A percentile compares a stretch with the other conserved stretches of the same genome.
phyloP scores from a whole-genome alignment of 2,888 invertebrate species.

The Diplolepis rosae region DNA sequence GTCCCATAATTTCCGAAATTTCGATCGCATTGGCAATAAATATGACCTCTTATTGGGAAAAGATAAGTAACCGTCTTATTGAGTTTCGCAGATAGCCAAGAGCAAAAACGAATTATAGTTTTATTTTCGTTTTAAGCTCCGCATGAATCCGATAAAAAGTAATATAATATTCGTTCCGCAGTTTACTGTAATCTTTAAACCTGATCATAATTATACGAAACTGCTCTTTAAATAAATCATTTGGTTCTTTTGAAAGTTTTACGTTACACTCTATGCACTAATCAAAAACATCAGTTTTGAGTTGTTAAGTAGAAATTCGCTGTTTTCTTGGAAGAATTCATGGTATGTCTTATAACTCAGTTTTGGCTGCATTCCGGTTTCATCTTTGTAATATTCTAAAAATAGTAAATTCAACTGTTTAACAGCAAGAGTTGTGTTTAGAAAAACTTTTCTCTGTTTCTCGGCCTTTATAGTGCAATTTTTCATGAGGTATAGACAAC shows the following conservation, averaged over 20 bases:
- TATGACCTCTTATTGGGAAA: no score
- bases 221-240: slow-evolving; percentile 5
- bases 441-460: no score
- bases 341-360: background rate
- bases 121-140: slow-evolving; percentile 39
- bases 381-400: background rate
- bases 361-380: no score
- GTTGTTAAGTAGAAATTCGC: slow-evolving; percentile 31
- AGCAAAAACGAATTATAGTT: no score
- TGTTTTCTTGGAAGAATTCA: slow-evolving; percentile 25
- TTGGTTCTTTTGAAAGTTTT: slow-evolving; percentile 21
- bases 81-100: no score
- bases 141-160: slow-evolving; percentile 37
- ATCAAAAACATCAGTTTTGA: slow-evolving; percentile 33
- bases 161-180: slow-evolving; percentile 24
- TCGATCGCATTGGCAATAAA: no score
- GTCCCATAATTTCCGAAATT: no score
- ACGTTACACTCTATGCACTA: slow-evolving; percentile 33
- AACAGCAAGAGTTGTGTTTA: no score
- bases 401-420: no score
- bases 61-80: no score
- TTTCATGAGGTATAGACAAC: no score
- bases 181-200: slow-evolving; percentile 1
- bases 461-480: no score
- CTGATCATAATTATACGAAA: slow-evolving; percentile 21